Conservation (phyloP, 2,113 vertebrate genomes). For the Paralichthys olivaceus region DNA sequence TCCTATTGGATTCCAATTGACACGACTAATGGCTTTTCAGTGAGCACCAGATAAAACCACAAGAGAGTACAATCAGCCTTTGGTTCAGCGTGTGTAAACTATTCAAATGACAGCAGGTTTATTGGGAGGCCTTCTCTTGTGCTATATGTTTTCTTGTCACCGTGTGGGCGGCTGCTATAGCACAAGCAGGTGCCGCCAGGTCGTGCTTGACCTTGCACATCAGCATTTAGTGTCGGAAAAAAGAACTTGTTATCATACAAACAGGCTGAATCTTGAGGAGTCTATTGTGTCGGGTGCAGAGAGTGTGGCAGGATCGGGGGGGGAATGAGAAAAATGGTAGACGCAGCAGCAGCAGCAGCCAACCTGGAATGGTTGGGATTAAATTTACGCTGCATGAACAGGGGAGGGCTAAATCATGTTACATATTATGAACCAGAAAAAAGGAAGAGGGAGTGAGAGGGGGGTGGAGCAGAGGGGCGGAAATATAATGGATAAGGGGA, state of each 20-base stretch:
- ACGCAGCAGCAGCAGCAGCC: conserved; percentile 55
- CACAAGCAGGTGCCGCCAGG: conserved; percentile 55
- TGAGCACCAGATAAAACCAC: conserved; percentile 37
- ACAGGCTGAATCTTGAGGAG: conserved; percentile 64
- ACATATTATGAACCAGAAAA: conserved; percentile 75
- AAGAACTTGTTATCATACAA: conserved; percentile 68
- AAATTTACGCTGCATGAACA: conserved; percentile 79
- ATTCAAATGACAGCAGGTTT: conserved; percentile 40
- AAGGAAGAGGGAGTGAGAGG: conserved; percentile 37
- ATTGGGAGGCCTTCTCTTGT: conserved; percentile 37
- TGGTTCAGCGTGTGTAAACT: conserved; percentile 34
- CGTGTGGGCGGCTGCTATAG: conserved; percentile 45
- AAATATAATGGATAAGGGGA: conserved; percentile 74
- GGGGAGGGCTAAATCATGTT: conserved; percentile 77
- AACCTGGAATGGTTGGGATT: conserved; percentile 73
- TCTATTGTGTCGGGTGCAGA: conserved; percentile 64
- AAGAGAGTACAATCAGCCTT: conserved; percentile 32
- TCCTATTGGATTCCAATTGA: conserved; percentile 49
- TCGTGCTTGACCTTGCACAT: conserved; percentile 67
- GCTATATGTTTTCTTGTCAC: conserved; percentile 43
- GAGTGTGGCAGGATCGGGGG: conserved; percentile 52
- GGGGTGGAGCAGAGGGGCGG: conserved; percentile 54
- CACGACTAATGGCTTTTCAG: conserved; percentile 49
- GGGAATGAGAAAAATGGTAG: conserved; percentile 50
- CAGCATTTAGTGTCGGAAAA: conserved; percentile 53